Evolutionary conservation across 2,888 invertebrate species (phyloP).

Genomic region (Nematopogon swammerdamellus): DNA sequence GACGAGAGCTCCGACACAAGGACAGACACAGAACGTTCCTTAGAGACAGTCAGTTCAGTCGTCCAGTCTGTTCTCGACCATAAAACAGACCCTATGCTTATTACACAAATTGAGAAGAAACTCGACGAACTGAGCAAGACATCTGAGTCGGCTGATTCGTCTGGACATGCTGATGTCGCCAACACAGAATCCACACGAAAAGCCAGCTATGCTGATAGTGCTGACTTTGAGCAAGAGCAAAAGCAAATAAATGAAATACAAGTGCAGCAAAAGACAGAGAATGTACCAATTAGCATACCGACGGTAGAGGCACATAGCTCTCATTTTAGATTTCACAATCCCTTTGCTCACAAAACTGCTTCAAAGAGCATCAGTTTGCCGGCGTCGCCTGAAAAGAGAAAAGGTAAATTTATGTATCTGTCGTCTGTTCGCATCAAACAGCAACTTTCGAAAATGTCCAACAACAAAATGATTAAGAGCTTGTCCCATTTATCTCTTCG

Average conservation of each 20-base stretch:
- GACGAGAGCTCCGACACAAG: slow-evolving; percentile 47
- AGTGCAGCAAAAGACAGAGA: too few relatives aligned
- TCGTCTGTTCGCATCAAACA: slow-evolving; percentile 38
- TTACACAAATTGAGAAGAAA: slow-evolving; percentile 36
- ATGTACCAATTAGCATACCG: too few relatives aligned
- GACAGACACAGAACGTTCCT: slow-evolving; percentile 35
- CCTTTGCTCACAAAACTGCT: slow-evolving; percentile 36
- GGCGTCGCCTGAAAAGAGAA: slow-evolving; percentile 40
- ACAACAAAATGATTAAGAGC: slow-evolving; percentile 47
- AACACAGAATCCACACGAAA: neutral
- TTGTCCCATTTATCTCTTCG: slow-evolving; percentile 41
- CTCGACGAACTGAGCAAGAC: slow-evolving; percentile 17
- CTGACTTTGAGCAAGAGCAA: neutral
- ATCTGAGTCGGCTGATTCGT: slow-evolving; percentile 21
- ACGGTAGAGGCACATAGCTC: too few relatives aligned
- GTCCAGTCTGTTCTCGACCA: slow-evolving; percentile 51
- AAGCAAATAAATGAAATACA: neutral
- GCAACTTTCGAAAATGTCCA: slow-evolving; percentile 38
- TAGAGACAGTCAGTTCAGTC: slow-evolving; percentile 57
- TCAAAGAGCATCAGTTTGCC: slow-evolving; percentile 42
- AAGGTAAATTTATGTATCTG: slow-evolving; percentile 32
- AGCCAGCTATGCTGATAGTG: neutral
- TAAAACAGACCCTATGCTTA: slow-evolving; percentile 24
- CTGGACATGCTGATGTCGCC: slow-evolving; percentile 12
- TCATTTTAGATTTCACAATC: slow-evolving; percentile 39